Percentiles rank a stretch among this genome's conserved stretches.
These are phyloP conservation scores for Poeciliopsis infans DNA, from an alignment of 2,797 vertebrate genomes.

Conservation along the genomic window DNA sequence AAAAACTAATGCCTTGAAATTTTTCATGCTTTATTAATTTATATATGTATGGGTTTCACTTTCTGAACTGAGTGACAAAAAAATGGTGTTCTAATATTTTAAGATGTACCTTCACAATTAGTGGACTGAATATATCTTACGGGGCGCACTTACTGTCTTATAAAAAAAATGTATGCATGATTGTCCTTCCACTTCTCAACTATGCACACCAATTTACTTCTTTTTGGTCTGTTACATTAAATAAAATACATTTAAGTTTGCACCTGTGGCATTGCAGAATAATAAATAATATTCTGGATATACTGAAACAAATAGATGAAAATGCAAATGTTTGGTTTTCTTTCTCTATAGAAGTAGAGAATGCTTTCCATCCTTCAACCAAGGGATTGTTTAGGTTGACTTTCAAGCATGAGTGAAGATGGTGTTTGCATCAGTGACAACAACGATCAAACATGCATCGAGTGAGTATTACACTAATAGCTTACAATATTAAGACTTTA, in stretches of 20 bases:
- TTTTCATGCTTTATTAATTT: too few species aligned
- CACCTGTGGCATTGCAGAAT: neutral
- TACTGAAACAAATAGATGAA: neutral
- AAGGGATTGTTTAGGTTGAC: conserved; percentile 3
- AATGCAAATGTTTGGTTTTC: neutral
- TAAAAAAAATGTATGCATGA: neutral
- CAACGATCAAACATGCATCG: conserved; percentile 25
- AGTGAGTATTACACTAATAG: conserved; percentile 11
- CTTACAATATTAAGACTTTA: conserved; percentile 30
- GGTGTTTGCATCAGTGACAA: conserved; percentile 12
- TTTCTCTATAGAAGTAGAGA: neutral
- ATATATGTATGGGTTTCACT: too few species aligned
- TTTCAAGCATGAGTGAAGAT: neutral
- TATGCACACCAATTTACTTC: neutral
- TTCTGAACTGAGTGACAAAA: neutral
- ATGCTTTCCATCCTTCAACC: neutral
- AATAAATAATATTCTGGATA: neutral
- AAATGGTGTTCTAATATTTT: neutral
- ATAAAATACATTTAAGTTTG: neutral
- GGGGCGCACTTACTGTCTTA: neutral
- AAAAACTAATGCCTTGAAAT: too few species aligned
- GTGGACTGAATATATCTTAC: neutral
- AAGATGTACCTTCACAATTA: too few species aligned
- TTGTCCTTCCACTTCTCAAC: neutral
- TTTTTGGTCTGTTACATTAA: neutral